phyloP scores from a whole-genome alignment of 2,113 vertebrate species.

The Grus americana region DNA sequence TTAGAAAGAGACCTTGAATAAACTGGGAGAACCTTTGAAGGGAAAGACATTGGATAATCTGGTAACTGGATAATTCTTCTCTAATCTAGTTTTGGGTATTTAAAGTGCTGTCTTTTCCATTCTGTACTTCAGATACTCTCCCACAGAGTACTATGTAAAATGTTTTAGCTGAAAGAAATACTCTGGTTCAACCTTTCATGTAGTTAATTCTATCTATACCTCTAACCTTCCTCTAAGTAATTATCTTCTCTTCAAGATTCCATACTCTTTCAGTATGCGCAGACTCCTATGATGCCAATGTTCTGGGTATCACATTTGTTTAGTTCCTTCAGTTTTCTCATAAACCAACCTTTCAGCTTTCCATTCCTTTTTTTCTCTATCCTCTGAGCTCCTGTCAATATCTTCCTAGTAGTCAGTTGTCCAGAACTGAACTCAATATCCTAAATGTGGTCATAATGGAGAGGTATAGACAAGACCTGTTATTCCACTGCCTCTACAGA shows the following conservation, averaged over 20 bases:
- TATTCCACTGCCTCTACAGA: neutral
- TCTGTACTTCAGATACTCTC: neutral
- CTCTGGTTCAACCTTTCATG: neutral
- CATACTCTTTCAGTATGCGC: neutral
- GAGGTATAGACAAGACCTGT: neutral
- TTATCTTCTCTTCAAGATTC: neutral
- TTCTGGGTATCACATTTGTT: neutral
- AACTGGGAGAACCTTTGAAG: neutral
- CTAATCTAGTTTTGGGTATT: neutral
- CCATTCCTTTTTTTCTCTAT: neutral
- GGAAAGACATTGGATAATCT: neutral
- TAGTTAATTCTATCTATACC: neutral
- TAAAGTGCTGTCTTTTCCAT: neutral
- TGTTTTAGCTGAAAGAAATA: neutral
- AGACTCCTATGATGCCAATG: neutral
- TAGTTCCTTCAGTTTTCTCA: neutral
- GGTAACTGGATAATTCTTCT: neutral
- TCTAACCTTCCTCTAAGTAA: neutral
- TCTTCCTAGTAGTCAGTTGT: neutral
- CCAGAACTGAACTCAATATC: neutral
- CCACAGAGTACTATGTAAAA: neutral
- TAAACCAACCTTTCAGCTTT: neutral
- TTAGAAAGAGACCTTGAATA: neutral
- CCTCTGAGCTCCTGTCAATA: neutral
- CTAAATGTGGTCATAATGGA: neutral